phyloP scores from a whole-genome alignment of 2,797 vertebrate species.

The Champsocephalus gunnari region DNA sequence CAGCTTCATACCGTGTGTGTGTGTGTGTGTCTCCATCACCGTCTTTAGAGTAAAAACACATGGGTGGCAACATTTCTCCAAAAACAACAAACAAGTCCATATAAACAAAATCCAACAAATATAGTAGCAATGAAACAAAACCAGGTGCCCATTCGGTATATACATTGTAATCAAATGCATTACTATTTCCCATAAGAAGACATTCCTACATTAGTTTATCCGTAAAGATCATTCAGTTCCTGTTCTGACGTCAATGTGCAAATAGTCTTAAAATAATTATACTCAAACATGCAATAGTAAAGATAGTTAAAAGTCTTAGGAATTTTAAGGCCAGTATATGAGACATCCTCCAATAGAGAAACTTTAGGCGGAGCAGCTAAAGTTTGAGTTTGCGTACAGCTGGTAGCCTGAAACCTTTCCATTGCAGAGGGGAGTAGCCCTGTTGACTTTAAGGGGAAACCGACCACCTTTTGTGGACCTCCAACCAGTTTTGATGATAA shows the following conservation, averaged over 20 bases:
- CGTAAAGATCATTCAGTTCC: constrained; percentile 76
- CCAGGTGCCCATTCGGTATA: constrained; percentile 76
- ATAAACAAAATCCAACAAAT: constrained; percentile 71
- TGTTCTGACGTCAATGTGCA: constrained; percentile 85
- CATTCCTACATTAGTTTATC: constrained; percentile 78
- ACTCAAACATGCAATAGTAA: constrained; percentile 85
- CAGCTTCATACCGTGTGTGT: constrained; percentile 58
- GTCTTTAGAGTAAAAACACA: constrained; percentile 65
- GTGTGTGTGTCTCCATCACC: constrained; percentile 33
- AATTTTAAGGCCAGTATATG: constrained; percentile 84
- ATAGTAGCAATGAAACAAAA: constrained; percentile 75
- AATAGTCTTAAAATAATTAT: constrained; percentile 85
- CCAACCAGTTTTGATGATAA: too few relatives aligned
- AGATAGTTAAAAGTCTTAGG: constrained; percentile 80
- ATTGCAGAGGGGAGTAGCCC: constrained; percentile 72
- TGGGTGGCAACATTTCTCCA: constrained; percentile 67
- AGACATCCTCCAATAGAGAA: constrained; percentile 79
- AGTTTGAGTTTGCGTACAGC: constrained; percentile 72
- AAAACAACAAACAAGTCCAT: constrained; percentile 71
- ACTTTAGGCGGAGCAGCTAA: constrained; percentile 77
- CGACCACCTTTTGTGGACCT: too few relatives aligned
- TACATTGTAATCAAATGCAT: constrained; percentile 78
- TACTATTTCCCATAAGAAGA: constrained; percentile 74
- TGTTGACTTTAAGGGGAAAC: constrained; percentile 50
- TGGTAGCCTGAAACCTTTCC: constrained; percentile 73